These are phyloP conservation scores for Ariolimax columbianus DNA, from an alignment of 2,888 invertebrate genomes.

Conservation along the genomic window DNA sequence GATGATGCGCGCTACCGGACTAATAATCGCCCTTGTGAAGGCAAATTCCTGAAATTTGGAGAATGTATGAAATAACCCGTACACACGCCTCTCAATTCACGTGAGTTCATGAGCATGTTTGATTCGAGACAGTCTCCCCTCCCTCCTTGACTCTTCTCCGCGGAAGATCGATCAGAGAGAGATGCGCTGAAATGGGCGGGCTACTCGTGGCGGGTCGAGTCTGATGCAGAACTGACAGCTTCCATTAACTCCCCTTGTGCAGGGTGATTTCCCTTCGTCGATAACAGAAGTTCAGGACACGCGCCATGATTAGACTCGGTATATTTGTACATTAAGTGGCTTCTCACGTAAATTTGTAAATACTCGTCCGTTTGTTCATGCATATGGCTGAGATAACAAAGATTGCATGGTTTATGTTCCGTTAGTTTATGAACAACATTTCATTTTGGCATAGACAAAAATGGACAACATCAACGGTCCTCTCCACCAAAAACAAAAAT, in stretches of 20 bases:
- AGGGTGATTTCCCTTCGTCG: constrained; percentile 16
- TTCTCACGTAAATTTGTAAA: not conserved
- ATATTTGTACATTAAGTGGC: constrained; percentile 1
- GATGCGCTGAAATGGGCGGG: constrained; percentile 24
- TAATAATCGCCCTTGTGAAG: constrained; percentile 12
- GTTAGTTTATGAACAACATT: not conserved
- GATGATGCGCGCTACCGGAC: too few relatives aligned
- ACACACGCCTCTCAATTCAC: constrained; percentile 23
- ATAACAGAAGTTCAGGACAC: not conserved
- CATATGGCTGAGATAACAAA: not conserved
- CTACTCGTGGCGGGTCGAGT: constrained; percentile 3
- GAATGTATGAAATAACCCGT: constrained; percentile 17
- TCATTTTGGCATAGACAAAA: not conserved
- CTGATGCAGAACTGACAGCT: not conserved
- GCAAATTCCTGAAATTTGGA: constrained; percentile 6
- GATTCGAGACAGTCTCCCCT: constrained; percentile 3
- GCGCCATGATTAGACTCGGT: not conserved
- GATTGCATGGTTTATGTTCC: not conserved
- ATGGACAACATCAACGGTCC: too few relatives aligned
- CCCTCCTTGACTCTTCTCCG: not conserved
- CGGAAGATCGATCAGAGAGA: constrained; percentile 27
- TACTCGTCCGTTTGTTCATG: not conserved
- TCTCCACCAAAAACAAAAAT: too few relatives aligned
- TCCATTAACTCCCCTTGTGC: not conserved
- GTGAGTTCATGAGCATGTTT: constrained; percentile 3